Evolutionary conservation across 2,888 invertebrate species (phyloP), one percentile per base, ranked within the genome.

Genomic region (Gastracanthus pulcherrimus): DNA sequence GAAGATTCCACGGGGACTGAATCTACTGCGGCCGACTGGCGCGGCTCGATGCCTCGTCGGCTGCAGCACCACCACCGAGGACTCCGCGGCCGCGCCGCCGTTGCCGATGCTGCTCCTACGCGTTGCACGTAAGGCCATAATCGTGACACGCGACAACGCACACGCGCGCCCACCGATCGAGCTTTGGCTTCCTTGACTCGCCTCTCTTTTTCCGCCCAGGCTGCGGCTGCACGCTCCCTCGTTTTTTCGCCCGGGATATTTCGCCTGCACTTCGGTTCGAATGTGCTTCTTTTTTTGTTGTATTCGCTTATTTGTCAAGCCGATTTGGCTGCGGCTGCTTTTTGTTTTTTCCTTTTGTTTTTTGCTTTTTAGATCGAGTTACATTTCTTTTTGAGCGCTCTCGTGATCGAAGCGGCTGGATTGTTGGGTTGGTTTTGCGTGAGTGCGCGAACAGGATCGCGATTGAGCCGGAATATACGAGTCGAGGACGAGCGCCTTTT

Each of bases 61-160:
- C 4, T 23, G 31, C 45, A 60, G 58, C 38, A 66, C 67, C 76
- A 76, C 75, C 51, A 76, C 67, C 41, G 77, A 64, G 58, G 72
- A 34, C 51, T 71, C 66, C n/a, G n/a, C n/a, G n/a, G n/a, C n/a
- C n/a, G n/a, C n/a, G 45, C 29, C n/a, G 29, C 48, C 31, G n/a
- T n/a, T n/a, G n/a, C n/a, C n/a, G 41, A 36, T 45, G 55, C 69
- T 45, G 48, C 71, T 70, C 66, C 81, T 66, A 48, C 81, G 81
- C 76, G 76, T n/a, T 60, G 75, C 71, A 19, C 67, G 82, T 64
- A 75, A 76, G 71, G 60, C 78, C 78, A 78, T 78, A 11, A n/a
- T 66, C 41, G 55, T 19, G 16, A 38, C 69, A 19, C 55, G 36
- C 74, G 19, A 62, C 74, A 11, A 62, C 48, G 55, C 58, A 6